Percentiles rank a stretch among this genome's conserved stretches.
Conservation (phyloP, 2,113 vertebrate species). For the Nothocercus julius region DNA sequence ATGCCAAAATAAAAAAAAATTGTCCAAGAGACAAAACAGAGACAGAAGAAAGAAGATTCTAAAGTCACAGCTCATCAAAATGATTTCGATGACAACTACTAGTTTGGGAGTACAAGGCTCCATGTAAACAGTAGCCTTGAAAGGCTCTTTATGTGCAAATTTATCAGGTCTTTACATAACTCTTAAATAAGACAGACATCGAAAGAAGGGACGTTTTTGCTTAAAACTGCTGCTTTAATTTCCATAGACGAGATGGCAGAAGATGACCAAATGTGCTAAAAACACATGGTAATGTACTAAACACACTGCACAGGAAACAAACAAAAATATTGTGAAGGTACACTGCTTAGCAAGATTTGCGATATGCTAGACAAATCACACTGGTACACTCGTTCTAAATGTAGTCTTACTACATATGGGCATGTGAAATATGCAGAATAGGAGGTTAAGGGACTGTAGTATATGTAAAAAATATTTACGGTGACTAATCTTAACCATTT, state of each 20-base stretch:
- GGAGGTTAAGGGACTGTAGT: neutral
- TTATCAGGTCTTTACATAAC: neutral
- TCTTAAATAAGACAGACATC: neutral
- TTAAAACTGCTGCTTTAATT: neutral
- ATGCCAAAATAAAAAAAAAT: neutral
- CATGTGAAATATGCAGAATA: neutral
- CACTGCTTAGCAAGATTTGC: neutral
- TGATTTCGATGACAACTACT: neutral
- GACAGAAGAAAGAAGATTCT: neutral
- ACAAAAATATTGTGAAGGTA: neutral
- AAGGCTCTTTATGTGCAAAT: neutral
- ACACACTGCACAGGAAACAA: neutral
- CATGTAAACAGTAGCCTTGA: neutral
- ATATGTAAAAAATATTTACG: conserved; percentile 3
- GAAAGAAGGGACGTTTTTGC: neutral
- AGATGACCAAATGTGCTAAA: neutral
- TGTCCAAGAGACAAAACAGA: neutral
- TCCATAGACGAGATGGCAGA: neutral
- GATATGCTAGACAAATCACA: neutral
- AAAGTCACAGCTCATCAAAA: neutral
- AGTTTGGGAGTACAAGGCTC: neutral
- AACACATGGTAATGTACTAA: neutral
- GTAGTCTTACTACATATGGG: neutral
- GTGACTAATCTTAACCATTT: neutral
- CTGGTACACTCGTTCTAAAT: neutral